These are phyloP conservation scores for Dinoponera quadriceps DNA, from an alignment of 1,140 invertebrate genomes.

Conservation along the genomic window DNA sequence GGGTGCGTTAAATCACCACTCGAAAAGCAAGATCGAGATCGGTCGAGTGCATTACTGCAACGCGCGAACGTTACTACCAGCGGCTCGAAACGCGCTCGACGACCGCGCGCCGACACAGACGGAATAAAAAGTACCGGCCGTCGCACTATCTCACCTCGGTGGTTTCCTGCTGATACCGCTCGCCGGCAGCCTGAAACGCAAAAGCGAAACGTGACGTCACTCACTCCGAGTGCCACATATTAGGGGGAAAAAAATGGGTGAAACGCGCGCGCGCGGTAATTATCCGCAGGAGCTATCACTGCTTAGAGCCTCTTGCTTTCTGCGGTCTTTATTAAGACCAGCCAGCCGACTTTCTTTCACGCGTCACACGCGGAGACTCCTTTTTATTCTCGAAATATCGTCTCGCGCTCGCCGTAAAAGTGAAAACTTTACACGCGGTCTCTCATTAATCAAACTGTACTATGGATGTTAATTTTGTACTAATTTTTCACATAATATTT, in stretches of 20 bases:
- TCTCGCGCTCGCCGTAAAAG: neutral
- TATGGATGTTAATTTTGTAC: too few relatives aligned
- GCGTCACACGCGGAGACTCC: neutral
- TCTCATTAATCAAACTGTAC: too few relatives aligned
- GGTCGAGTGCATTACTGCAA: neutral
- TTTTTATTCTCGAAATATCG: neutral
- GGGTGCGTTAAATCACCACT: neutral
- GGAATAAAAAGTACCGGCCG: conserved; percentile 60
- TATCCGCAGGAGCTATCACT: conserved; percentile 31
- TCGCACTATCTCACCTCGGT: conserved; percentile 80
- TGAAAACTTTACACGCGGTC: neutral
- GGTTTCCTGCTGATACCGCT: conserved; percentile 82
- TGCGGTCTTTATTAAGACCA: conserved; percentile 31
- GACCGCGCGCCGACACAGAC: conserved; percentile 9
- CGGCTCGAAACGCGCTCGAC: conserved; percentile 15
- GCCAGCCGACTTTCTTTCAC: conserved; percentile 24
- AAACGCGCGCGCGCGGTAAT: conserved; percentile 49
- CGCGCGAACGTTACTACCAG: conserved; percentile 54
- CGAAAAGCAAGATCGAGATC: neutral
- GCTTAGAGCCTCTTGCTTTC: conserved; percentile 4
- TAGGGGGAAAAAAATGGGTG: conserved; percentile 41
- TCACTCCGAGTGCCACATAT: conserved; percentile 8
- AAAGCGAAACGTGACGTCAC: conserved; percentile 71
- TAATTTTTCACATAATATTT: too few relatives aligned
- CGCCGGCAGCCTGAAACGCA: conserved; percentile 72